Evolutionary conservation across 1,140 invertebrate species (phyloP), one percentile per base, ranked within the genome.

Genomic region (Eumeta japonica): DNA sequence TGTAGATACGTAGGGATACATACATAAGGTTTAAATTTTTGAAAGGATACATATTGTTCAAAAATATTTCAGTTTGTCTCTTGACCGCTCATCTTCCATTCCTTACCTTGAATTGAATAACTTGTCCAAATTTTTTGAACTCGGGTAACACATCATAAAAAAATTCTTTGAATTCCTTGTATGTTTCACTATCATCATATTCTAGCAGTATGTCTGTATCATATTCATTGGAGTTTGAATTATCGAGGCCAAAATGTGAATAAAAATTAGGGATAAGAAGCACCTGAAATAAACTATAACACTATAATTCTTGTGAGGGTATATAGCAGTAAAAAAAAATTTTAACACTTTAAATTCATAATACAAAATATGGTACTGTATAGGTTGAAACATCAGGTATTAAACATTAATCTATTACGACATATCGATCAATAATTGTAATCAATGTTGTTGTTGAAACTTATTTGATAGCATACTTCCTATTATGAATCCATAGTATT

Each of bases 91-190:
- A 7, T 24, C 5, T 7, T 5, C 5, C 20, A 29, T 35, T 39
- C 52, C 59, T 58, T 43, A 77, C 75, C 67, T 88, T 86, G 51
- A 96, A 84, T 50, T 92, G 87, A 14, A 79, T 72, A 31, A 96
- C 81, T 52, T 79, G 77, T 11, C 93, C 94, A 68, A 83, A 85
- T 45, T 80, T 84, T 61, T 89, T 81, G 50, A 96, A 80, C 74
- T 96, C 93, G 2, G 84, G 83, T 13, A 92, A 58, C 16, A 92
- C 85, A 75, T 96, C 93, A 36, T 83, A 76, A 61, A 92, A 96
- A 66, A 97, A 97, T 19, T 90, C 89, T 49, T 83, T 81, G 60
- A 90, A 97, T 52, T 92, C 83, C 30, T 79, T 73, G 35, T 90
- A 87, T 7, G 85, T 84, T 42, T 97, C 94, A 16, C 73, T 79